Evolutionary conservation across 2,888 invertebrate species (phyloP), one percentile per base, ranked within the genome.

Genomic region (Drosophila recens): DNA sequence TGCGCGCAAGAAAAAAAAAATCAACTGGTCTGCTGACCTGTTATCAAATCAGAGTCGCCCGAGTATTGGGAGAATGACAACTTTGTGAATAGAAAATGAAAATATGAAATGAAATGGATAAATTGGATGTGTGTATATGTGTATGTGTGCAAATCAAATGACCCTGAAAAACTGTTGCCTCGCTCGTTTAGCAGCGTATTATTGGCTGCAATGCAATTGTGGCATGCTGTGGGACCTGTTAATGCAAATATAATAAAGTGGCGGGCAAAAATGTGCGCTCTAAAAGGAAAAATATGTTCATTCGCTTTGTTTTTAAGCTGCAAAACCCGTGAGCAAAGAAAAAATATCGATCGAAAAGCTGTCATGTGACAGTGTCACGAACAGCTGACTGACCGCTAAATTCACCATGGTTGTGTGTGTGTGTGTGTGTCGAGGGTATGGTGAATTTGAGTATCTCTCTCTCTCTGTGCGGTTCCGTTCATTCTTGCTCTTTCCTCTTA

Each of bases 281-380:
- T 34, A 27, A 40, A 34, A 10, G 20, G 13, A 6, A 67, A 87
- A 88, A 89, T 88, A 71, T 77, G 87, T n/a, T 4, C 33, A 62
- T 17, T 64, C 67, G 66, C 58, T 59, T 80, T 77, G 65, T 72
- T 82, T 90, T 76, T 69, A 53, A 72, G 56, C 53, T 69, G 66
- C 65, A 74, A 90, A 91, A 83, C 90, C 82, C 92, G 91, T 92
- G 92, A 91, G 91, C 86, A 76, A 89, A 85, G 89, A 66, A 79
- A 69, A 69, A 91, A 90, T 91, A 92, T 92, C 90, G 92, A 91
- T 90, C 87, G 82, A 87, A 90, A 76, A 86, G 78, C 90, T 90
- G 92, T 93, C 92, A 93, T 93, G 93, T 93, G 92, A 93, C 92
- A 27, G 27, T 92, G 91, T 91, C 91, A 91, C 84, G 84, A 92